Evolutionary conservation across 2,113 vertebrate species (phyloP).

Genomic region (Indicator indicator): DNA sequence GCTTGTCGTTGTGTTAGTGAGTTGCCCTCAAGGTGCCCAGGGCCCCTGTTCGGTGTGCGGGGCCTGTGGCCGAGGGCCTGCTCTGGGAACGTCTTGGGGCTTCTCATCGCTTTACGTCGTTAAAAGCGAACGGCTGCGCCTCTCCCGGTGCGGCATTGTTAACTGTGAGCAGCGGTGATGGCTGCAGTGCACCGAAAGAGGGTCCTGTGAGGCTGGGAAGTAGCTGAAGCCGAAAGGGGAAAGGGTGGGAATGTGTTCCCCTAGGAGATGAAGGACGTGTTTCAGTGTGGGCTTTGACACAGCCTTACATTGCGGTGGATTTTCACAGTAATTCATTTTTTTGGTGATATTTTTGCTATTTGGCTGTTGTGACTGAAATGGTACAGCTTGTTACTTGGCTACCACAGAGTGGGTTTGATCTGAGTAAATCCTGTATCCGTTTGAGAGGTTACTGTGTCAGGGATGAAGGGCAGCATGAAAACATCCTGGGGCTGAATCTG

Average conservation of each 20-base stretch:
- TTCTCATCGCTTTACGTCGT: rapidly evolving
- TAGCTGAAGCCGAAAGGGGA: rapidly evolving
- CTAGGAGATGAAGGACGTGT: rapidly evolving
- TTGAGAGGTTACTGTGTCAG: not conserved
- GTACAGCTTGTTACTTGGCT: not conserved
- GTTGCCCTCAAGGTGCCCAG: not conserved
- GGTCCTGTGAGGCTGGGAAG: rapidly evolving
- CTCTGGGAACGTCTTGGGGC: rapidly evolving
- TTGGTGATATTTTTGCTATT: rapidly evolving
- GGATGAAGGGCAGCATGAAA: not conserved
- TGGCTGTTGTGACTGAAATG: not conserved
- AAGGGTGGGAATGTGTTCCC: rapidly evolving
- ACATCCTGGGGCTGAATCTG: not conserved
- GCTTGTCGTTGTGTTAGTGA: rapidly evolving
- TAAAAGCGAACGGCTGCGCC: rapidly evolving
- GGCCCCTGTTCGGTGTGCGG: not conserved
- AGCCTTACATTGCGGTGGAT: rapidly evolving
- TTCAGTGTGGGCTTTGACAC: rapidly evolving
- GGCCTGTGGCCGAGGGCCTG: not conserved
- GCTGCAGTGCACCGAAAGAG: rapidly evolving
- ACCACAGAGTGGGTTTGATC: too few relatives aligned
- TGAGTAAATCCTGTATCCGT: not conserved
- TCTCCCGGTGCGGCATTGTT: rapidly evolving
- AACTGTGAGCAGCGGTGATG: rapidly evolving
- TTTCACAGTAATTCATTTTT: not conserved